phyloP scores from a whole-genome alignment of 1,140 invertebrate genomes.

The Acromyrmex charruanus region DNA sequence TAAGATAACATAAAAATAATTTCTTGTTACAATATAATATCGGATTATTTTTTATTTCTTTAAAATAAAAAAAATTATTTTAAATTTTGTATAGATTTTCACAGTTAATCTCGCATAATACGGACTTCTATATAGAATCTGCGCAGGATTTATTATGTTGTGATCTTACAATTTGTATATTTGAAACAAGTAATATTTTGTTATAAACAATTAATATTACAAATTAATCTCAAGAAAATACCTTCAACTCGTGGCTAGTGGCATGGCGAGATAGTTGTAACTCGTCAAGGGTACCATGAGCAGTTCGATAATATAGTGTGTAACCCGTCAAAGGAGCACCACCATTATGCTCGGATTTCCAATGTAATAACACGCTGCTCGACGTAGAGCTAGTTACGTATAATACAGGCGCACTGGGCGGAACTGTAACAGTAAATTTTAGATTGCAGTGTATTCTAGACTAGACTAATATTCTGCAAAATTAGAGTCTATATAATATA shows the following conservation, averaged over 20 bases:
- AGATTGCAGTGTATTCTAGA: slow-evolving; percentile 12
- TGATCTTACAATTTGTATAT: not conserved
- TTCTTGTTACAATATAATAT: not conserved
- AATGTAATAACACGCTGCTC: slow-evolving; percentile 90
- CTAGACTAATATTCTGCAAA: slow-evolving; percentile 10
- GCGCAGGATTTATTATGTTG: not conserved
- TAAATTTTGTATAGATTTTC: not conserved
- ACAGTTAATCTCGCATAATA: not conserved
- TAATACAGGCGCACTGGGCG: slow-evolving; percentile 90
- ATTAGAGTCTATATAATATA: slow-evolving; percentile 2
- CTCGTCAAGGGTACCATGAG: slow-evolving; percentile 89
- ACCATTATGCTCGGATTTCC: slow-evolving; percentile 91
- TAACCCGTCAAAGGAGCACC: slow-evolving; percentile 90
- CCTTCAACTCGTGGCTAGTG: slow-evolving; percentile 90
- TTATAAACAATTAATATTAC: slow-evolving; percentile 3
- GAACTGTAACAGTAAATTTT: slow-evolving; percentile 85
- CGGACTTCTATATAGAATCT: not conserved
- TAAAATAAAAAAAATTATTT: not conserved
- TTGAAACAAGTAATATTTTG: not conserved
- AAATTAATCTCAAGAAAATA: slow-evolving; percentile 66
- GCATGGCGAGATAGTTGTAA: slow-evolving; percentile 89
- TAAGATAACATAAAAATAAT: not conserved
- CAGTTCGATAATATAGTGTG: slow-evolving; percentile 89
- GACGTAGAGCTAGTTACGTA: slow-evolving; percentile 91
- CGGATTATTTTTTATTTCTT: not conserved